Evolutionary conservation across 2,113 vertebrate genomes (phyloP).

Genomic region (Sula dactylatra): DNA sequence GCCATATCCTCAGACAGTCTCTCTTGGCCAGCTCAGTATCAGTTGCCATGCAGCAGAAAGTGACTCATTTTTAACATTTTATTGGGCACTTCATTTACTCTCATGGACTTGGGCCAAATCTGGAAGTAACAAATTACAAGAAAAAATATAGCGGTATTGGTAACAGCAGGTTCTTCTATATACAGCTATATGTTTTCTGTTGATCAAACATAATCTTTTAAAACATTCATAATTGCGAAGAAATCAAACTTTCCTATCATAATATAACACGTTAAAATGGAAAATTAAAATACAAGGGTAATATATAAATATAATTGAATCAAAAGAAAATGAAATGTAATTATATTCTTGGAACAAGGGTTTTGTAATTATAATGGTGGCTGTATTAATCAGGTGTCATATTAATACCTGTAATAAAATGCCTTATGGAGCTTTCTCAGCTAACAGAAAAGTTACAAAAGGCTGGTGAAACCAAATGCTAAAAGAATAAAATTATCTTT

Average conservation of each 20-base stretch:
- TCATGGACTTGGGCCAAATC: neutral
- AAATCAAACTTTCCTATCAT: slow-evolving; percentile 25
- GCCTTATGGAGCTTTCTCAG: slow-evolving; percentile 1
- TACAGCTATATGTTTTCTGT: neutral
- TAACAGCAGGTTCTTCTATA: neutral
- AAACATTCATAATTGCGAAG: slow-evolving; percentile 35
- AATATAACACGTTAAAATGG: neutral
- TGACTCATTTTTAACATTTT: neutral
- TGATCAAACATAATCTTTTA: slow-evolving; percentile 46
- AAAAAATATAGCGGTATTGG: accelerated
- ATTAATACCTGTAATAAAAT: slow-evolving; percentile 56
- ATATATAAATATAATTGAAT: slow-evolving; percentile 55
- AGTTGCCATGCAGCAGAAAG: neutral
- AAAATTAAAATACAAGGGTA: slow-evolving; percentile 60
- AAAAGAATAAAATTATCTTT: slow-evolving; percentile 25
- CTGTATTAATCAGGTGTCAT: slow-evolving; percentile 56
- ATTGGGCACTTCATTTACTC: neutral
- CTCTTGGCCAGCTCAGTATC: neutral
- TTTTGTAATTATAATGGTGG: slow-evolving; percentile 58
- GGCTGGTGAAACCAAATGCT: neutral
- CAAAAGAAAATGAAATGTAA: slow-evolving; percentile 58
- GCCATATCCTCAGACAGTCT: neutral
- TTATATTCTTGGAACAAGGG: slow-evolving; percentile 53
- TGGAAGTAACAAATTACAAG: neutral
- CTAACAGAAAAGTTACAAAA: slow-evolving; percentile 2